Evolutionary conservation across 2,888 invertebrate genomes (phyloP), one percentile per base, ranked within the genome.

Genomic region (Nomada lathburiana): DNA sequence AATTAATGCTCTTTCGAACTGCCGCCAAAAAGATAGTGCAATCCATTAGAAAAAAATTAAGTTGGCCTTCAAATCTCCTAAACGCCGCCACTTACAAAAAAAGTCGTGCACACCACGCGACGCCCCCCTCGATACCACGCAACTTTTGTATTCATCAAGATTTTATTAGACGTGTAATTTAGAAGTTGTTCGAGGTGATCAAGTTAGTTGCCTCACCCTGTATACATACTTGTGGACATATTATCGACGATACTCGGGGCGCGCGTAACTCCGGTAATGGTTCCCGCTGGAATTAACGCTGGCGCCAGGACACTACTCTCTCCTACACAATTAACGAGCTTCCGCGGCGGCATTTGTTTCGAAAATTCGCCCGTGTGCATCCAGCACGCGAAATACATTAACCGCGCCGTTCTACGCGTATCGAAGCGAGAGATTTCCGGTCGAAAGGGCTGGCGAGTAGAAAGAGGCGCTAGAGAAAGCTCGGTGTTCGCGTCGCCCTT

Each of bases 311-410:
- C 26, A 79, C 62, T 26, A 76, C 63, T 86, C 78, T 77, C 76
- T 78, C 84, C 65, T 23, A 68, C 76, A 44, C 77, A 76, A 74
- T 84, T 88, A 89, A 90, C 90, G 87, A 90, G 89, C 85, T 86
- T 80, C 88, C 85, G 83, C 85, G 78, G 64, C 80, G 72, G 71
- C 82, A 82, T 89, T 88, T 87, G 86, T 87, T 79, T 84, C 83
- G 80, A 83, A 82, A 71, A 86, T 71, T 90, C 87, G 85, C 86
- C 53, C 65, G 60, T 26, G 59, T 23, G 64, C 53, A 59, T 18
- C 60, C 77, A 69, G 69, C 69, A 47, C 47, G 52, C 59, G 78
- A 68, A 62, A 63, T 76, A 80, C 23, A 80, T 53, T n/a, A 20
- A 57, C 13, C 26, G 20, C 18, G 26, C 65, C 26, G 20, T 18